These are phyloP conservation scores for Lasius platythorax DNA, from an alignment of 2,888 invertebrate species.

Conservation along the genomic window DNA sequence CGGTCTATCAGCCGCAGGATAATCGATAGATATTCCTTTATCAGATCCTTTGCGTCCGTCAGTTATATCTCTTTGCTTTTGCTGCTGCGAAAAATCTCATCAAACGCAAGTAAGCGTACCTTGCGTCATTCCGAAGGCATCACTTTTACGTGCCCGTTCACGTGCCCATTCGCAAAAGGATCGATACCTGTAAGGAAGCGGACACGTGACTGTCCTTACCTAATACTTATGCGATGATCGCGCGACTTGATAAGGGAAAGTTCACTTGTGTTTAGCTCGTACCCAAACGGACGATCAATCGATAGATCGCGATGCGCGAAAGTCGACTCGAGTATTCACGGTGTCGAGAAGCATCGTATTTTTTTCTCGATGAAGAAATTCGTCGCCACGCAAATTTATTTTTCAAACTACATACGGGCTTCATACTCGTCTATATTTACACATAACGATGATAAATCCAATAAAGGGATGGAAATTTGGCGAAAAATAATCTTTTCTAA, in stretches of 20 bases:
- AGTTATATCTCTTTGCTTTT: slow-evolving; percentile 8
- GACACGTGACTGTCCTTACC: slow-evolving; percentile 72
- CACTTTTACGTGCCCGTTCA: slow-evolving; percentile 55
- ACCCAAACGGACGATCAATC: slow-evolving; percentile 70
- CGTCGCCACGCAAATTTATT: slow-evolving; percentile 43
- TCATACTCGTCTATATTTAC: neutral
- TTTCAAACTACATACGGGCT: neutral
- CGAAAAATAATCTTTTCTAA: neutral
- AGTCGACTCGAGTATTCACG: slow-evolving; percentile 65
- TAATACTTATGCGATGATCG: slow-evolving; percentile 72
- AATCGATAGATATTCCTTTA: slow-evolving; percentile 37
- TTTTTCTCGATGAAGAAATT: slow-evolving; percentile 62
- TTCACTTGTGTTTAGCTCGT: slow-evolving; percentile 70
- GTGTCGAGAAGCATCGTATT: slow-evolving; percentile 57
- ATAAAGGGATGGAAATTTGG: neutral
- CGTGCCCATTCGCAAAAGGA: slow-evolving; percentile 55
- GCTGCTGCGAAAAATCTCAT: slow-evolving; percentile 17
- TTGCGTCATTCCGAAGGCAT: slow-evolving; percentile 54
- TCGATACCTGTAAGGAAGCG: slow-evolving; percentile 69
- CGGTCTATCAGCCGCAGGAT: slow-evolving; percentile 34
- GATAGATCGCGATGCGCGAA: slow-evolving; percentile 67
- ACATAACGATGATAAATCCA: neutral
- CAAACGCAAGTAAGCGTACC: slow-evolving; percentile 10
- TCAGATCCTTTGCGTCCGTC: slow-evolving; percentile 23
- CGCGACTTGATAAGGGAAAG: slow-evolving; percentile 73